Evolutionary conservation across 2,113 vertebrate genomes (phyloP), one percentile per base, ranked within the genome.

Genomic region (Formicarius rufipectus): DNA sequence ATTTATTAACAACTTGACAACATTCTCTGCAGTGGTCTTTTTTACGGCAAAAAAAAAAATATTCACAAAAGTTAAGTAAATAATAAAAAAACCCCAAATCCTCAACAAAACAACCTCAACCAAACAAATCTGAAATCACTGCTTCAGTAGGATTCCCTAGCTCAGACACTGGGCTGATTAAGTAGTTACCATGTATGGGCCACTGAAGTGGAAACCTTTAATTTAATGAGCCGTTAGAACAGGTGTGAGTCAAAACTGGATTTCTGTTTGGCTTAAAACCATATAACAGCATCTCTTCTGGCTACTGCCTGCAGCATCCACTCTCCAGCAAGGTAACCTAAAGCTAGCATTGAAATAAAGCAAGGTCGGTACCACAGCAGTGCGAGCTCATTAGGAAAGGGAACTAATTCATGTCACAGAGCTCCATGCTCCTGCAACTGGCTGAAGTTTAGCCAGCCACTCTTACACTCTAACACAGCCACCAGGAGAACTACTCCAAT

Each of bases 131-230:
- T 44, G 19, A 77, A 80, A 67, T 40, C 56, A 81, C 12, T 45
- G 17, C 28, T 80, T 52, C 39, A 45, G 63, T 40, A 74, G 16
- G 28, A 84, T 84, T 81, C 74, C 42, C 24, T 44, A 52, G 9
- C 35, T 79, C 0, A 0, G 56, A 55, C 67, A 60, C 71, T 60
- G 56, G 39, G 35, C 27, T 95, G 44, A 73, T 86, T 64, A 78
- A 67, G 52, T 35, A 78, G 24, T 69, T 33, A 42, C 30, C 50
- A 50, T 3, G 10, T 22, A 72, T 19, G 13, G 53, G n/a, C 27
- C 35, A 82, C 33, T 85, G 49, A 92, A 92, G 72, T 39, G n/a
- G 63, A 76, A 95, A 90, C 16, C 45, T 80, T 42, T 18, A 84
- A 67, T 9, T 83, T 69, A 76, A 58, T 12, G 23, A 84, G 40